Conservation (phyloP, 2,888 invertebrate species). For the Eustalomyia histrio region DNA sequence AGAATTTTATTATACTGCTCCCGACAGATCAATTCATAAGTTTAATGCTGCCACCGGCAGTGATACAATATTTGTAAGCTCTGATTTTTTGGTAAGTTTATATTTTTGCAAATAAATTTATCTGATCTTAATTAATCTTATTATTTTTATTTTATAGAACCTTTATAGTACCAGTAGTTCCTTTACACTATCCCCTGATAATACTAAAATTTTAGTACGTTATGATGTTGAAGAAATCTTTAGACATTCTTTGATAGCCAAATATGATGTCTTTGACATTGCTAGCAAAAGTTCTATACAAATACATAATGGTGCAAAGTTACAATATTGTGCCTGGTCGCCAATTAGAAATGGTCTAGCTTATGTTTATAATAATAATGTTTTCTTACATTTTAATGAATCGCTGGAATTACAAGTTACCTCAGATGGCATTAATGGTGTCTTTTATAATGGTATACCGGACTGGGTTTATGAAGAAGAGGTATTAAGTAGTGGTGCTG, state of each 20-base stretch:
- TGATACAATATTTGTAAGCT: slow-evolving; percentile 68
- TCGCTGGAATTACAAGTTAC: slow-evolving; percentile 81
- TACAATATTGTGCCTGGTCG: slow-evolving; percentile 84
- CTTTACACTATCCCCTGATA: slow-evolving; percentile 76
- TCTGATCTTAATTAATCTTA: no score
- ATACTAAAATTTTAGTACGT: slow-evolving; percentile 75
- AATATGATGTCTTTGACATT: slow-evolving; percentile 83
- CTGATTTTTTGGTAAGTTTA: slow-evolving; percentile 71
- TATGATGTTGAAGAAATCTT: slow-evolving; percentile 79
- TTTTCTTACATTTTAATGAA: slow-evolving; percentile 80
- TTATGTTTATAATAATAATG: slow-evolving; percentile 86
- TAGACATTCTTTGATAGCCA: slow-evolving; percentile 84
- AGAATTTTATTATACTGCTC: slow-evolving; percentile 81
- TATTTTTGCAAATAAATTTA: background rate
- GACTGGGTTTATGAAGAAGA: slow-evolving; percentile 98
- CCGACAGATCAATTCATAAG: slow-evolving; percentile 74
- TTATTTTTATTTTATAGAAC: slow-evolving; percentile 71
- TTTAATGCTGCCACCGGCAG: slow-evolving; percentile 79
- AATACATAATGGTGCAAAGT: slow-evolving; percentile 81
- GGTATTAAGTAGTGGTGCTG: slow-evolving; percentile 85
- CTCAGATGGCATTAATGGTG: slow-evolving; percentile 82
- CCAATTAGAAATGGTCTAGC: slow-evolving; percentile 81
- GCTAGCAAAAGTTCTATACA: slow-evolving; percentile 79
- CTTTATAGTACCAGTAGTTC: slow-evolving; percentile 73
- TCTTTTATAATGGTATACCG: slow-evolving; percentile 89